Conservation (phyloP, 2,113 vertebrate species). For the Percopsis transmontana region DNA sequence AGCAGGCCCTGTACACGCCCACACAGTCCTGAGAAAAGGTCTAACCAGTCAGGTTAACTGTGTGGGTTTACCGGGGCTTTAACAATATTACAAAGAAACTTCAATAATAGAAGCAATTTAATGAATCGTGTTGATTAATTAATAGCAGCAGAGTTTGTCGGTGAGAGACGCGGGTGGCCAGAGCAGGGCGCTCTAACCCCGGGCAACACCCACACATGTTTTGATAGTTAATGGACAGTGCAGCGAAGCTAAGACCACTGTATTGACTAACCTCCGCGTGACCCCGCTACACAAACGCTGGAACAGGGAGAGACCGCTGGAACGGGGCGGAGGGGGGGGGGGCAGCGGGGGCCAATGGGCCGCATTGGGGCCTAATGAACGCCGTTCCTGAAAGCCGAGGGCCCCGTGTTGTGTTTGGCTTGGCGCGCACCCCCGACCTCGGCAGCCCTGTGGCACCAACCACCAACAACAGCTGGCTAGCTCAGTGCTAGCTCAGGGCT, state of each 20-base stretch:
- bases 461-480: conserved; percentile 56
- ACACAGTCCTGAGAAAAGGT: no score
- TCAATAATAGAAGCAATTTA: no score
- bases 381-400: conserved; percentile 1
- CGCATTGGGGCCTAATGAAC: conserved; percentile 36
- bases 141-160: not conserved
- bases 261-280: conserved; percentile 79
- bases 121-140: not conserved
- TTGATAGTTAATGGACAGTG: conserved; percentile 79
- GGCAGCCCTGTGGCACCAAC: conserved; percentile 29
- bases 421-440: conserved; percentile 53
- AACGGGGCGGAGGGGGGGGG: conserved; percentile 19
- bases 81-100: no score
- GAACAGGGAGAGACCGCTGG: conserved; percentile 37
- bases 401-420: conserved; percentile 59
- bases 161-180: conserved; percentile 62
- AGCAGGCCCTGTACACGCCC: no score
- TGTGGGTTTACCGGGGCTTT: no score
- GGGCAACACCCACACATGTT: conserved; percentile 66
- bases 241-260: conserved; percentile 67
- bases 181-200: conserved; percentile 61
- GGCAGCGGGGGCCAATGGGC: conserved; percentile 16
- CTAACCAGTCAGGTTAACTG: no score
- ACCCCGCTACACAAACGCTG: conserved; percentile 59
- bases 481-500: conserved; percentile 6